phyloP scores from a whole-genome alignment of 1,140 invertebrate species.

The Drosophila ironensis region DNA sequence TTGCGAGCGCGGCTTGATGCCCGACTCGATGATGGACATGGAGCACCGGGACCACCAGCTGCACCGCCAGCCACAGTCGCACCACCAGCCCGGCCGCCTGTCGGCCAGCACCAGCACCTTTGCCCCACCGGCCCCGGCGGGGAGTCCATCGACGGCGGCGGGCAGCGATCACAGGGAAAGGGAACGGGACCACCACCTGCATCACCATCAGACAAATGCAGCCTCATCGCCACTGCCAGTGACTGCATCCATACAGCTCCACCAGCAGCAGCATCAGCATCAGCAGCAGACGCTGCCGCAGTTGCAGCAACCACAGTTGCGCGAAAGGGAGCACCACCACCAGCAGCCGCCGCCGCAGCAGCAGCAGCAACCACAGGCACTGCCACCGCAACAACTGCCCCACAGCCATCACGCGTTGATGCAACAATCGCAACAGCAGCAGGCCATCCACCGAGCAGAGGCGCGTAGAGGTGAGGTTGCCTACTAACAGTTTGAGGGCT shows the following conservation, averaged over 20 bases:
- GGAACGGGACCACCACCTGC: constrained; percentile 56
- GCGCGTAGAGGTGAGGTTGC: constrained; percentile 61
- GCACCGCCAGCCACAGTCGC: constrained; percentile 62
- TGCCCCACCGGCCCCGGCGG: constrained; percentile 56
- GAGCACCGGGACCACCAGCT: constrained; percentile 71
- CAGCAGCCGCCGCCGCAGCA: constrained; percentile 23
- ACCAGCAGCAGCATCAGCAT: constrained; percentile 17
- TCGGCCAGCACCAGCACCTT: constrained; percentile 54
- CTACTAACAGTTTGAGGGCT: constrained; percentile 27
- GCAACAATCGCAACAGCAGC: constrained; percentile 73
- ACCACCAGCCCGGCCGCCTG: constrained; percentile 46
- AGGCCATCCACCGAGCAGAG: constrained; percentile 68
- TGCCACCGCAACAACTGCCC: constrained; percentile 45
- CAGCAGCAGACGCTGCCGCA: constrained; percentile 21
- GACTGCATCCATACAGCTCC: constrained; percentile 21
- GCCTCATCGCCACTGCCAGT: constrained; percentile 22
- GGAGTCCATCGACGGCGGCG: not conserved
- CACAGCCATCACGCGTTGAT: constrained; percentile 66
- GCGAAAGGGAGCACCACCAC: constrained; percentile 53
- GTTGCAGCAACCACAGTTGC: constrained; percentile 36
- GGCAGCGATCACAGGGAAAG: constrained; percentile 17
- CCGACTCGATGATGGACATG: constrained; percentile 74
- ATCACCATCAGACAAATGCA: constrained; percentile 33
- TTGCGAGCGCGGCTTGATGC: constrained; percentile 72
- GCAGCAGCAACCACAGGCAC: constrained; percentile 23